Evolutionary conservation across 2,888 invertebrate genomes (phyloP).

Genomic region (Polyommatus iphigenia): DNA sequence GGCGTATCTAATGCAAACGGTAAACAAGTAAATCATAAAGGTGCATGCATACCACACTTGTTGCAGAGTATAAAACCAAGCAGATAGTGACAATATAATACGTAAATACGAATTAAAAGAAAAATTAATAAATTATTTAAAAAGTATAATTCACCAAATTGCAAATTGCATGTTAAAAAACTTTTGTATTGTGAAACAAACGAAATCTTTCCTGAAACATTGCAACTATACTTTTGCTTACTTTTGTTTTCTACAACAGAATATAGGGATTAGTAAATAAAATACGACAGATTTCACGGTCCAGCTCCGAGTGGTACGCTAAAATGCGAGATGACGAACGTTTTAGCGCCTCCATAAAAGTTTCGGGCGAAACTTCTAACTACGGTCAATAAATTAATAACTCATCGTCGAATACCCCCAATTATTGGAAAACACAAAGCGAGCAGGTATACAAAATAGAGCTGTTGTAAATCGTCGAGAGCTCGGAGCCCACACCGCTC

Average conservation of each 20-base stretch:
- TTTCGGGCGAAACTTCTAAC: constrained; percentile 55
- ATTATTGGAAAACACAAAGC: constrained; percentile 73
- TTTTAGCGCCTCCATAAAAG: constrained; percentile 78
- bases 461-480: constrained; percentile 79
- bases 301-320: neutral
- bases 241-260: neutral
- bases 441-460: constrained; percentile 78
- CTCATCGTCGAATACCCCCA: constrained; percentile 76
- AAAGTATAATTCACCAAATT: too few relatives aligned
- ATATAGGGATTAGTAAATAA: neutral
- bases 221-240: neutral
- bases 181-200: neutral
- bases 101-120: too few relatives aligned
- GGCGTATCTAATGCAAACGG: constrained; percentile 5
- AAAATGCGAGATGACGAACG: constrained; percentile 48
- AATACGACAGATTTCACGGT: neutral
- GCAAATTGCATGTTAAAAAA: too few relatives aligned
- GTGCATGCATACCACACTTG: constrained; percentile 21
- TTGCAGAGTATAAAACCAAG: neutral
- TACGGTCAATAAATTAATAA: constrained; percentile 78
- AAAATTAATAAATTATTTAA: too few relatives aligned
- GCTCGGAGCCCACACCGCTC: constrained; percentile 63
- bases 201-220: neutral
- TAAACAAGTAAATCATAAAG: constrained; percentile 38
- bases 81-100: neutral